Evolutionary conservation across 1,140 invertebrate species (phyloP).

Genomic region (Hycleus cichorii): DNA sequence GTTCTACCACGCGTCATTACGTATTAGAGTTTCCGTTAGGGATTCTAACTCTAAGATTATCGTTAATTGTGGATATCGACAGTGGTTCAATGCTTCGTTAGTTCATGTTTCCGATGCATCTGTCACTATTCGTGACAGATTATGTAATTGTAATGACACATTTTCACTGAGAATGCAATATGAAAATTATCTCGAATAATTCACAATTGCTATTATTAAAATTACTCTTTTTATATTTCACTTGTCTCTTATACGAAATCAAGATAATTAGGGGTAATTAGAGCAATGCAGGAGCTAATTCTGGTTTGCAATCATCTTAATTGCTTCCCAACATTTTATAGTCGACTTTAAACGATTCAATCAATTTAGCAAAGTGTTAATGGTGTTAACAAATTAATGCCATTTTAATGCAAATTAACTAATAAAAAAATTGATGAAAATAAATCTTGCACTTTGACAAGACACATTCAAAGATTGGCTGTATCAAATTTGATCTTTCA

Average conservation of each 20-base stretch:
- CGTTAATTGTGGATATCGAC: slow-evolving; percentile 32
- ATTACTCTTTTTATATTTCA: no score
- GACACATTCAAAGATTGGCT: no score
- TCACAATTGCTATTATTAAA: no score
- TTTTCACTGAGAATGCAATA: no score
- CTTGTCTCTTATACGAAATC: neutral
- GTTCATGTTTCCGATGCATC: slow-evolving; percentile 22
- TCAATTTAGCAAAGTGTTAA: neutral
- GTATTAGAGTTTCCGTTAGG: slow-evolving; percentile 26
- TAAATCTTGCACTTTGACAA: no score
- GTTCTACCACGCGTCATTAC: slow-evolving; percentile 28
- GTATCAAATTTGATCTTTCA: no score
- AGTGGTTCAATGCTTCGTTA: slow-evolving; percentile 31
- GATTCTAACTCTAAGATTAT: slow-evolving; percentile 23
- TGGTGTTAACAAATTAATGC: neutral
- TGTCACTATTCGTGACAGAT: slow-evolving; percentile 9
- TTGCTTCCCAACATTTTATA: slow-evolving; percentile 15
- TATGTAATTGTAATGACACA: no score
- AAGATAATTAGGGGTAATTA: slow-evolving; percentile 11
- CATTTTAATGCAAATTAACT: no score
- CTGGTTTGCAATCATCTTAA: slow-evolving; percentile 7
- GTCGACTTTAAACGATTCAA: neutral
- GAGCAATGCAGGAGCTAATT: slow-evolving; percentile 4
- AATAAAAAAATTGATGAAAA: no score
- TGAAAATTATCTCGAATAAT: no score